These are phyloP conservation scores for Synodontis membranacea DNA, from an alignment of 2,113 vertebrate genomes.

Conservation along the genomic window DNA sequence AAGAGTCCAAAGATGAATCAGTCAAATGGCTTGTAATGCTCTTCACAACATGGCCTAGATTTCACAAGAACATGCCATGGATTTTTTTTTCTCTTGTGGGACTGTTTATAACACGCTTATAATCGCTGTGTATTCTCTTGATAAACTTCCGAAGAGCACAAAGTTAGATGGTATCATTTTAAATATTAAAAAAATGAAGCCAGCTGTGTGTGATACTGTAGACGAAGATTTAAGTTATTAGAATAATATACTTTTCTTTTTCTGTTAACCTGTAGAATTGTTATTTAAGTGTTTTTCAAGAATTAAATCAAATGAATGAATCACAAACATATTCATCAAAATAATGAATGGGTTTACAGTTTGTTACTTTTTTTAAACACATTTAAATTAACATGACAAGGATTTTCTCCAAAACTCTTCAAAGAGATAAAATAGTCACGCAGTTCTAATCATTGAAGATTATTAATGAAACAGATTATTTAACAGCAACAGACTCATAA, in stretches of 20 bases:
- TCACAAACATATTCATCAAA: neutral
- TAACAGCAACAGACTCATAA: neutral
- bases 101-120: neutral
- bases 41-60: conserved; percentile 38
- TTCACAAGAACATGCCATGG: neutral
- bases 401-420: neutral
- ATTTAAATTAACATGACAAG: too few species aligned
- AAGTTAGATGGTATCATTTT: neutral
- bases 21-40: conserved; percentile 30
- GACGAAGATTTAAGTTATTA: too few species aligned
- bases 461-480: neutral
- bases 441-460: neutral
- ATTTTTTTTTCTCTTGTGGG: neutral
- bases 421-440: neutral
- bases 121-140: neutral
- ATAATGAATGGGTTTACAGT: neutral
- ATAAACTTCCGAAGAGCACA: neutral
- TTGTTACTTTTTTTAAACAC: neutral
- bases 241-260: too few species aligned
- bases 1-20: conserved; percentile 10
- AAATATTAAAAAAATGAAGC: neutral
- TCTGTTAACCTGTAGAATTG: neutral
- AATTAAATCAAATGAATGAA: neutral
- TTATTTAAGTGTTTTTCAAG: neutral
- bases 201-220: neutral